A percentile compares a stretch with the other conserved stretches of the same genome.
Conservation (phyloP, 2,888 invertebrate species). For the Clunio marinus region DNA sequence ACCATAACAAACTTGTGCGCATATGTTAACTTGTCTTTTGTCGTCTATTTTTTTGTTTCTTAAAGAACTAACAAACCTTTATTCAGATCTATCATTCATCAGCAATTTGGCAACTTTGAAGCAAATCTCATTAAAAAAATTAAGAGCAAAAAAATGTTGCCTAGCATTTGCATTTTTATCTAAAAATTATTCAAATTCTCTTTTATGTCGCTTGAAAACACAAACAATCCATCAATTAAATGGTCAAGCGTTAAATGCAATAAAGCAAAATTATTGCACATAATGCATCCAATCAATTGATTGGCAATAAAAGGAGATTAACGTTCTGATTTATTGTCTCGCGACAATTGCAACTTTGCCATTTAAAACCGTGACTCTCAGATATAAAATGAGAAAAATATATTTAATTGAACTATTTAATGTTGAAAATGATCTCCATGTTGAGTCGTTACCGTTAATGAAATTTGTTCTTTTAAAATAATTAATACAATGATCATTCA, state of each 20-base stretch:
- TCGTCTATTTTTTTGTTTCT: too few species aligned
- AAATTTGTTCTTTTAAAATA: not conserved
- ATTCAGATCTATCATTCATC: too few species aligned
- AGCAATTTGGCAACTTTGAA: too few species aligned
- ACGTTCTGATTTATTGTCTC: slow-evolving; percentile 20
- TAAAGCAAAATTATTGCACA: slow-evolving; percentile 22
- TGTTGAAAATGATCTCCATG: too few species aligned
- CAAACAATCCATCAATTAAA: slow-evolving; percentile 36
- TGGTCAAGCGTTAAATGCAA: slow-evolving; percentile 9
- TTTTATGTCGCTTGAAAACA: too few species aligned
- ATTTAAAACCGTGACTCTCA: too few species aligned
- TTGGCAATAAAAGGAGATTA: not conserved
- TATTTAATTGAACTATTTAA: too few species aligned
- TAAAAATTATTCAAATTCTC: slow-evolving; percentile 34
- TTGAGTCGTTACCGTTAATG: too few species aligned
- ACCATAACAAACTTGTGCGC: too few species aligned
- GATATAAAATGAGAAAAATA: too few species aligned
- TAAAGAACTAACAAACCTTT: too few species aligned
- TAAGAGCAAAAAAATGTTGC: not conserved
- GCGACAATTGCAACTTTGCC: not conserved
- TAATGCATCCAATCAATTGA: slow-evolving; percentile 22
- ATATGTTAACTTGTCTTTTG: too few species aligned
- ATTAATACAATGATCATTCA: not conserved
- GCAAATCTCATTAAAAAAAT: not conserved
- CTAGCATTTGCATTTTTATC: slow-evolving; percentile 34